Percentiles rank a stretch among this genome's conserved stretches.
These are phyloP conservation scores for Hexactinellida sp. DNA, from an alignment of 37 sponge, comb jelly and placozoan species.

Conservation along the genomic window DNA sequence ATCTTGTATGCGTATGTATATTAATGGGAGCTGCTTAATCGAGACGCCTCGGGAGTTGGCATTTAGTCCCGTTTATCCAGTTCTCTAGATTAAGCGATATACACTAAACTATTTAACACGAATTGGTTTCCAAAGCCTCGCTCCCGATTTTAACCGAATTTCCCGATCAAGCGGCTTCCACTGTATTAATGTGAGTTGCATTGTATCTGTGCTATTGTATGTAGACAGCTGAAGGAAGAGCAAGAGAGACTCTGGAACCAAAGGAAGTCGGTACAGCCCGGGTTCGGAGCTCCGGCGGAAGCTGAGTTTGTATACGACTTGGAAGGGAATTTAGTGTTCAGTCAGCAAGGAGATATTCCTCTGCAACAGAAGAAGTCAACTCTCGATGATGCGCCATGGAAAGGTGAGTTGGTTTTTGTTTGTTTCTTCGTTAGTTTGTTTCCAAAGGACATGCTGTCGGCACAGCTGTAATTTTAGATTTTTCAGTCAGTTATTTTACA, in stretches of 20 bases:
- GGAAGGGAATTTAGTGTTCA: constrained; percentile 11
- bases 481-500: too few relatives aligned
- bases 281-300: background rate
- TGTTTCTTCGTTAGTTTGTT: background rate
- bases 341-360: background rate
- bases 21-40: too few relatives aligned
- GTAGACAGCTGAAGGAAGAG: background rate
- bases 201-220: too few relatives aligned
- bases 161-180: background rate
- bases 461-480: too few relatives aligned
- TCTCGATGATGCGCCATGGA: constrained; percentile 12
- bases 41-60: too few relatives aligned
- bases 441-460: background rate
- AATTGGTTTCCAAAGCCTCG: too few relatives aligned
- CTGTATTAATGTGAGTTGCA: background rate
- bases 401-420: background rate
- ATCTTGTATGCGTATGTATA: too few relatives aligned
- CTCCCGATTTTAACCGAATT: background rate
- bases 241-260: background rate
- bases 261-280: background rate
- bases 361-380: background rate
- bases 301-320: background rate
- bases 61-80: too few relatives aligned
- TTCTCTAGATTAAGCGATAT: too few relatives aligned
- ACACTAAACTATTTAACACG: too few relatives aligned